Percentiles rank a stretch among this genome's conserved stretches.
Evolutionary conservation across 1,140 invertebrate genomes (phyloP).

Genomic region (Sarcophaga bullata): DNA sequence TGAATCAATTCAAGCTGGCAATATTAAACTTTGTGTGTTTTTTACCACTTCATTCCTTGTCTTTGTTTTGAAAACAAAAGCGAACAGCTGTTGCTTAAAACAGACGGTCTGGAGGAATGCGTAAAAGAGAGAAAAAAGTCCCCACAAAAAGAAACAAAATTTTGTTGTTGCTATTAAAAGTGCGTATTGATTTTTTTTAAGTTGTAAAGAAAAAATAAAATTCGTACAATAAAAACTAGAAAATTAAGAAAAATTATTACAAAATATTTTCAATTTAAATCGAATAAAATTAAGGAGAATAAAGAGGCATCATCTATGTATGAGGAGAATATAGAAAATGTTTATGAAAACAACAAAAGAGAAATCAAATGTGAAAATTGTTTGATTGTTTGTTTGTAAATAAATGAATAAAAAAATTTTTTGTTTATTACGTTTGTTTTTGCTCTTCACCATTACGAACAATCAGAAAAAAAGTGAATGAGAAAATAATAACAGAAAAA

Average conservation of each 20-base stretch:
- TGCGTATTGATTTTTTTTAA: slow-evolving; percentile 17
- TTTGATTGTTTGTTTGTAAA: too few species aligned
- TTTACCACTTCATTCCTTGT: too few species aligned
- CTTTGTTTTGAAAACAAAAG: slow-evolving; percentile 18
- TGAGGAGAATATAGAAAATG: too few species aligned
- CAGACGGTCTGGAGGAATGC: neutral
- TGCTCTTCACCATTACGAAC: too few species aligned
- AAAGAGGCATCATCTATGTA: too few species aligned
- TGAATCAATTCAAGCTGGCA: neutral
- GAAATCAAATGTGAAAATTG: neutral
- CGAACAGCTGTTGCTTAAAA: neutral
- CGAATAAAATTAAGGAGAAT: too few species aligned
- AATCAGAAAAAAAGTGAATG: neutral
- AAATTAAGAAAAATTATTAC: too few species aligned
- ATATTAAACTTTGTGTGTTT: too few species aligned
- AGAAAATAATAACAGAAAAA: neutral
- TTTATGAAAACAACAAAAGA: too few species aligned
- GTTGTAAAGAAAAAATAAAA: neutral
- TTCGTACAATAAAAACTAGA: neutral
- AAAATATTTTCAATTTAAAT: too few species aligned
- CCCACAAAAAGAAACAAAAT: neutral
- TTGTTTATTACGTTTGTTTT: too few species aligned
- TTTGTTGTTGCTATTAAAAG: slow-evolving; percentile 21
- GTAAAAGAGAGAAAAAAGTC: neutral
- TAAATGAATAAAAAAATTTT: too few species aligned